phyloP scores from a whole-genome alignment of 2,888 invertebrate genomes.

The Dermolepida albohirtum region DNA sequence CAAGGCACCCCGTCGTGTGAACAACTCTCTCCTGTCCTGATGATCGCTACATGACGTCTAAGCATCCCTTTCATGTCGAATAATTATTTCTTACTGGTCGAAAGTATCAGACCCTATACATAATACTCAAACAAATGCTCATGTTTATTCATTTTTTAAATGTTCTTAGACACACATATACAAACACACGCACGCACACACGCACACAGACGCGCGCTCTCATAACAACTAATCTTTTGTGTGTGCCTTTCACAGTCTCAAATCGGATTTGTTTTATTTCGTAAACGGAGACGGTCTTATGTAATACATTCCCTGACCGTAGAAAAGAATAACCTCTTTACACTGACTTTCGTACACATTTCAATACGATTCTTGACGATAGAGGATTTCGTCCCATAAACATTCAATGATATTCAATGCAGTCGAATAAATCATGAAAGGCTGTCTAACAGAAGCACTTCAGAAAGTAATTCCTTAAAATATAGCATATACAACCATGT shows the following conservation, averaged over 20 bases:
- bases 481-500: too few species aligned
- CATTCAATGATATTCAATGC: slow-evolving; percentile 11
- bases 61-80: slow-evolving; percentile 48
- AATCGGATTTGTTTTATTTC: slow-evolving; percentile 31
- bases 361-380: slow-evolving; percentile 20
- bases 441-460: background rate
- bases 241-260: slow-evolving; percentile 23
- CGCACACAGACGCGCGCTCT: too few species aligned
- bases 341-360: slow-evolving; percentile 11
- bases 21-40: slow-evolving; percentile 46
- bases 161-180: slow-evolving; percentile 7
- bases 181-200: too few species aligned
- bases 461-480: background rate
- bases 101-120: slow-evolving; percentile 21
- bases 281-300: slow-evolving; percentile 21
- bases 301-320: slow-evolving; percentile 8
- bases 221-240: slow-evolving; percentile 7
- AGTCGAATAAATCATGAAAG: slow-evolving; percentile 10
- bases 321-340: background rate
- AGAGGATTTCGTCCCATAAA: slow-evolving; percentile 15
- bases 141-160: slow-evolving; percentile 32
- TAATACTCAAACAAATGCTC: slow-evolving; percentile 32
- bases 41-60: slow-evolving; percentile 48
- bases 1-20: slow-evolving; percentile 36
- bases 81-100: slow-evolving; percentile 49